These are phyloP conservation scores for Heterodera schachtii DNA, from an alignment of 1,140 invertebrate species.

Conservation along the genomic window DNA sequence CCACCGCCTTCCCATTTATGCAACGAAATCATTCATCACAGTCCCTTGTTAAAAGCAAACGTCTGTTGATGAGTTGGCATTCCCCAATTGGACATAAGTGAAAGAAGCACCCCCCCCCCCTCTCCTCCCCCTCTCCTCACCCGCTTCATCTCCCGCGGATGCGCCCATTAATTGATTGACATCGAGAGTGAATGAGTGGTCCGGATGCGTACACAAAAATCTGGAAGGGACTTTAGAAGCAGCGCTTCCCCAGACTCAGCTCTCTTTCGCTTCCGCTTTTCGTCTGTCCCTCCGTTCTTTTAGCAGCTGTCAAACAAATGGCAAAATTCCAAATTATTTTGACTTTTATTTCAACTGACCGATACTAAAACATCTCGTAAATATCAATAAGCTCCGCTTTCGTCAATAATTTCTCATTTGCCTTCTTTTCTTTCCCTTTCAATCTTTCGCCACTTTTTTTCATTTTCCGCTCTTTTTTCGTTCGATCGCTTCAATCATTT, in stretches of 20 bases:
- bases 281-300: neutral
- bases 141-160: neutral
- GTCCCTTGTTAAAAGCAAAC: neutral
- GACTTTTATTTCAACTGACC: neutral
- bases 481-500: no score
- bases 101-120: no score
- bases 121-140: no score
- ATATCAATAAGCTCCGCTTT: neutral
- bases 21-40: neutral
- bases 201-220: neutral
- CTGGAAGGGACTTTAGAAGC: neutral
- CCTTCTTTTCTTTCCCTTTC: neutral
- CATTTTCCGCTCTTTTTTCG: neutral
- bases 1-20: neutral
- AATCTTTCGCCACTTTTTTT: neutral
- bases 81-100: no score
- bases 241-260: neutral
- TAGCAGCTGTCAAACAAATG: neutral
- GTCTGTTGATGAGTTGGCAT: neutral
- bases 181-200: no score
- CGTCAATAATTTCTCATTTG: neutral
- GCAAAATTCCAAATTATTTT: neutral
- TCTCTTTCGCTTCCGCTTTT: neutral
- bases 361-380: neutral
- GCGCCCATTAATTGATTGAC: neutral